A percentile compares a stretch with the other conserved stretches of the same genome.
Evolutionary conservation across 2,888 invertebrate species (phyloP).

Genomic region (Nemurella pictetii): DNA sequence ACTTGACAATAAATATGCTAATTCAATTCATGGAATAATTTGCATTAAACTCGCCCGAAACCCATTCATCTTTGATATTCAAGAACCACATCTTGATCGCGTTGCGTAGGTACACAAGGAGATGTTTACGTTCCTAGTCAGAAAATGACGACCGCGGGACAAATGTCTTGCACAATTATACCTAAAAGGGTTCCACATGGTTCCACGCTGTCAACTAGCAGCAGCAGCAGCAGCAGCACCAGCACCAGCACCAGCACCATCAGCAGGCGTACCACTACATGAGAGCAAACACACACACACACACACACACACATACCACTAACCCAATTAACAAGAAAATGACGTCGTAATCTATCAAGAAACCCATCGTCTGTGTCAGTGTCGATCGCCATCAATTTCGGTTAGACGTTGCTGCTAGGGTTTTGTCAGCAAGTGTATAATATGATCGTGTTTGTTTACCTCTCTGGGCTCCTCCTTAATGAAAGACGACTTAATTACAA

Average conservation of each 20-base stretch:
- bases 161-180: neutral
- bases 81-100: neutral
- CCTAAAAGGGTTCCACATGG: neutral
- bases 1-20: constrained; percentile 30
- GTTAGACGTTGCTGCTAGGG: neutral
- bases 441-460: constrained; percentile 19
- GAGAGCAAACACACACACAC: neutral
- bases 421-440: neutral
- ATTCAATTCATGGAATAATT: constrained; percentile 29
- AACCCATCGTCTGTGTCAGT: neutral
- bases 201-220: no score
- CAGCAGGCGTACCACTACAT: neutral
- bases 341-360: constrained; percentile 10
- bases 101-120: neutral
- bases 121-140: neutral
- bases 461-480: constrained; percentile 10
- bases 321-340: neutral
- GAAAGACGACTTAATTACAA: constrained; percentile 25
- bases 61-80: neutral
- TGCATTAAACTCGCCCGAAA: constrained; percentile 1
- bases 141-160: neutral
- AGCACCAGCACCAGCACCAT: neutral
- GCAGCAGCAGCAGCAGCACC: neutral
- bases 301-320: constrained; percentile 3
- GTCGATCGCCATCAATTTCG: constrained; percentile 4